phyloP scores from a whole-genome alignment of 2,113 vertebrate genomes.

The Prunella fulvescens region DNA sequence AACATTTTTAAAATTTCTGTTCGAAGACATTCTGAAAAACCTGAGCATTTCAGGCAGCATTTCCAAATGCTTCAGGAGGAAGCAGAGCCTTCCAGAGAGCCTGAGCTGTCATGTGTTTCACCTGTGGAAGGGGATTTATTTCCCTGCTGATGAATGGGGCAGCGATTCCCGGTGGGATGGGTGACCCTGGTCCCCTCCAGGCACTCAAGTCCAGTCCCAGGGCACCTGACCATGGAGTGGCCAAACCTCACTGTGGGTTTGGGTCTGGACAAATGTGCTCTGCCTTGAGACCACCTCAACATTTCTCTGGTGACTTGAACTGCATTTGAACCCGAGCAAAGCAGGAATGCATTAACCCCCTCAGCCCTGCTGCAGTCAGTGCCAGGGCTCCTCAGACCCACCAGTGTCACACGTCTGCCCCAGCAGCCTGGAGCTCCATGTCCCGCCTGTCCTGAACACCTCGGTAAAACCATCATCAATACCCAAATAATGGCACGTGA shows the following conservation, averaged over 20 bases:
- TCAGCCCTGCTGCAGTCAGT: not conserved
- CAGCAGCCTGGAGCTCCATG: no score
- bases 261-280: not conserved
- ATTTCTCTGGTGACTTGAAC: not conserved
- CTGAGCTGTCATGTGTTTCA: not conserved
- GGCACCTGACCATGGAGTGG: not conserved
- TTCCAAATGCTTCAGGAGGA: not conserved
- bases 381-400: not conserved
- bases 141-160: not conserved
- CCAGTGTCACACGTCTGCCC: accelerated
- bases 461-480: not conserved
- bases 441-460: not conserved
- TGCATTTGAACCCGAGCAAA: not conserved
- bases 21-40: not conserved
- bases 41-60: not conserved
- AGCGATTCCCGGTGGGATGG: accelerated
- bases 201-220: accelerated
- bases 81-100: not conserved
- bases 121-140: not conserved
- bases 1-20: not conserved
- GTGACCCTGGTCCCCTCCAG: not conserved
- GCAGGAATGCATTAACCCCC: not conserved
- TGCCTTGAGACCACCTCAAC: not conserved
- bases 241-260: not conserved
- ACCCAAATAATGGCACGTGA: not conserved